Conservation (phyloP, 2,797 vertebrate species). For the Rhadinocentrus ornatus region DNA sequence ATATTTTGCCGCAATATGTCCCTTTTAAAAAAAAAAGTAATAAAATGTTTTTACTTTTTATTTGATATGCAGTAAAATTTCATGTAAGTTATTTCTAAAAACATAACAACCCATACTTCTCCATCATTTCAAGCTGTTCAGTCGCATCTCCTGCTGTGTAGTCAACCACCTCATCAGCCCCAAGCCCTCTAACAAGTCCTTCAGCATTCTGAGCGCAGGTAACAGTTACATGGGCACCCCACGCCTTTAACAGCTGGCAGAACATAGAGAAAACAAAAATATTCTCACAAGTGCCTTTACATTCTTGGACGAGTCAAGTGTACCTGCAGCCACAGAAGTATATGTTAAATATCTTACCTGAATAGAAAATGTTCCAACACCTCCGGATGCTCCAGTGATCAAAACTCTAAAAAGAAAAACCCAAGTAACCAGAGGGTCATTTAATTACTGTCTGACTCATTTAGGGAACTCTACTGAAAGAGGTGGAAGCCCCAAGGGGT, state of each 20-base stretch:
- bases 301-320: not conserved
- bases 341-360: conserved; percentile 81
- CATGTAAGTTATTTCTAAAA: not conserved
- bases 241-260: conserved; percentile 89
- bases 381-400: conserved; percentile 92
- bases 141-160: conserved; percentile 83
- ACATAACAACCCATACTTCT: conserved; percentile 78
- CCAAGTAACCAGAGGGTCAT: conserved; percentile 28
- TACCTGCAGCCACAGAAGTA: not conserved
- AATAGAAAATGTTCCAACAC: conserved; percentile 92
- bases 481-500: conserved; percentile 8
- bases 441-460: conserved; percentile 45
- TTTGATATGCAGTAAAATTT: not conserved
- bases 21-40: not conserved
- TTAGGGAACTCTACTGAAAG: conserved; percentile 22
- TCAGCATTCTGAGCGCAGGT: conserved; percentile 91
- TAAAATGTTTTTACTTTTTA: not conserved
- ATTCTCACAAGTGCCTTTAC: not conserved
- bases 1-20: conserved; percentile 12
- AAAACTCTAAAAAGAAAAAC: conserved; percentile 83
- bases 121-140: conserved; percentile 81
- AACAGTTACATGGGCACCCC: conserved; percentile 91
- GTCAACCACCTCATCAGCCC: conserved; percentile 90
- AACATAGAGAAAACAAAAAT: not conserved
- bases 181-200: conserved; percentile 86